Base-by-base conservation (phyloP, 2,113 vertebrate genomes). In the Xyrauchen texanus region DNA sequence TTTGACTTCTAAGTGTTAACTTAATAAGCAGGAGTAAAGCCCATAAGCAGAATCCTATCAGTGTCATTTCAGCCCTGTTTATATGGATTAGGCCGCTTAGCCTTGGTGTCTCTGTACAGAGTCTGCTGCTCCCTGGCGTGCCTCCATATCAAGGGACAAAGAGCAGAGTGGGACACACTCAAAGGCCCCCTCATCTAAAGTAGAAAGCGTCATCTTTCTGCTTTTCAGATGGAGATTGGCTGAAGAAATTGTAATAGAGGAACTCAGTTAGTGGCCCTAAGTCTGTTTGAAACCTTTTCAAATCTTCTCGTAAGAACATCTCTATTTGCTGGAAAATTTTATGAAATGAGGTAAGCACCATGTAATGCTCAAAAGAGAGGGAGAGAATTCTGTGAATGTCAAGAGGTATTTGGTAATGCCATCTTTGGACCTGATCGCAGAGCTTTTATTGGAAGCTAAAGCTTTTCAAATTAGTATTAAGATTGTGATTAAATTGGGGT, bases 181-280 rank as follows among this genome's bases (percentile, higher is more conserved):
- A 49, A 65, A 66, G 21, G 67, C 46, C 49, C 61, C 4, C 62
- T 65, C 13, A 12, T 80, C 57, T 76, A 34, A 80, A 67, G 82
- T 65, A 77, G 57, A 83, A 82, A 82, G 74, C 81, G 63, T 34
- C 76, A 47, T 78, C 75, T 51, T 42, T 61, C 46, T 80, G 15
- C 34, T 63, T 77, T 80, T 61, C 12, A 72, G 60, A 71, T 70
- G 55, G 68, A 57, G 61, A 13, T 61, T 46, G 21, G 58, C 42
- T 55, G 21, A 47, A 66, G 47, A 58, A 80, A 75, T 75, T 52
- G 79, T 64, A 72, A 79, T 67, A 58, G 53, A 61, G 61, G 21
- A 75, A 51, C 64, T 66, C 72, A 71, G 81, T 47, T 53, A 68
- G 78, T 71, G 49, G 68, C 57, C 61, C 34, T 49, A 73, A 77